Base-by-base conservation (phyloP, 1,140 invertebrate genomes). In the Drosophila subpulchrella region DNA sequence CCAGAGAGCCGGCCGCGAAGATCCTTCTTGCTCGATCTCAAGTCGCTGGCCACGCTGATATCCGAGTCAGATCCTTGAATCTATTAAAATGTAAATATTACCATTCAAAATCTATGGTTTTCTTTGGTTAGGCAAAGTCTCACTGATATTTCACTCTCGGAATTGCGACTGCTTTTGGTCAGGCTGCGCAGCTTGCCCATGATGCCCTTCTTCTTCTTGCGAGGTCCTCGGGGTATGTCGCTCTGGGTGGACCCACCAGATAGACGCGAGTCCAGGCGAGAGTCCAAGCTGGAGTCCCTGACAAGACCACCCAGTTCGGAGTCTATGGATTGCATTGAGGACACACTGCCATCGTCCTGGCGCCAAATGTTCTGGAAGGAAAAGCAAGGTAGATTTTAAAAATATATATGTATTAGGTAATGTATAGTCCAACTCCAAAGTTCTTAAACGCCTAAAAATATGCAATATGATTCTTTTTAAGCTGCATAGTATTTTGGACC, bases 211-310 rank as follows among this genome's bases (percentile, higher is more conserved):
- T 96, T 96, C 90, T 97, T 97, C 90, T 96, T 97, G 78, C 97
- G 97, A 51, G 95, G 95, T 56, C 94, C 92, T 3, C 95, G 94
- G 3, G 96, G 92, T 58, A 96, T 94, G 81, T 97, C 97, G 91
- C 97, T 97, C 85, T 97, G 96, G 0, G 96, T 96, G 6, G 97
- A 98, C 17, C 96, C 96, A 46, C 95, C 96, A 0, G 97, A 97
- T 53, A 97, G 93, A 48, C 96, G 95, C 78, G 96, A 93, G 70
- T 85, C 94, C 82, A 66, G 92, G 71, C 82, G 92, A 6, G 91
- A 92, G 66, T 94, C 93, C 90, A 66, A 92, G 80, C 83, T 93
- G 15, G 91, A 92, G 70, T 94, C 93, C 5, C 90, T 75, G 20
- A 91, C 82, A 56, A 92, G 30, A 6, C 92, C 89, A 62, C 93